These are phyloP conservation scores for Agapetus fuscipes DNA, from an alignment of 2,888 invertebrate genomes.

Conservation along the genomic window DNA sequence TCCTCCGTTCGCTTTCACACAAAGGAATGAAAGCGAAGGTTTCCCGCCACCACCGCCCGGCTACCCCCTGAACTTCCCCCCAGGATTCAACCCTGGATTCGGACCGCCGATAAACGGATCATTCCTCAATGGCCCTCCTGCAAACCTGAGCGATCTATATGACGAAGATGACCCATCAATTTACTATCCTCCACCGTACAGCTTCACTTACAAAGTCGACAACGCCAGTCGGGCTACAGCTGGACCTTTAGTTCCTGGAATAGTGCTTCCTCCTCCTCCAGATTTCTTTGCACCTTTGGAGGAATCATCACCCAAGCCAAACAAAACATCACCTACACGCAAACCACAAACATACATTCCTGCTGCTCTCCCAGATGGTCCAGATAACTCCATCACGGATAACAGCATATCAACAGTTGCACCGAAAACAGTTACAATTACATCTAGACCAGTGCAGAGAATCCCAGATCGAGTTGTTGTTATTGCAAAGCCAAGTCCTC, in stretches of 20 bases:
- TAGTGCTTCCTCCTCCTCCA: slow-evolving; percentile 79
- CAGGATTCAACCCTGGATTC: slow-evolving; percentile 37
- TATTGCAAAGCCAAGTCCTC: slow-evolving; percentile 15
- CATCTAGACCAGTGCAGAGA: slow-evolving; percentile 10
- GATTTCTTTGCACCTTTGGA: slow-evolving; percentile 73
- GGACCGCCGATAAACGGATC: slow-evolving; percentile 48
- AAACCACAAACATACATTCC: slow-evolving; percentile 25
- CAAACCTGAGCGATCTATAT: slow-evolving; percentile 66
- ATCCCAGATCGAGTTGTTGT: slow-evolving; percentile 13
- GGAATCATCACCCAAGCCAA: slow-evolving; percentile 26
- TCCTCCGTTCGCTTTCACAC: slow-evolving; percentile 52
- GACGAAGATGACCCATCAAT: slow-evolving; percentile 88
- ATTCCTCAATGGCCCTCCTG: slow-evolving; percentile 50
- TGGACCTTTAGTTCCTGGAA: slow-evolving; percentile 81
- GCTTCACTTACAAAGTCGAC: slow-evolving; percentile 72
- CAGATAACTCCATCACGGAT: slow-evolving; percentile 11
- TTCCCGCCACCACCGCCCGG: slow-evolving; percentile 28
- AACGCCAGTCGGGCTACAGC: slow-evolving; percentile 68
- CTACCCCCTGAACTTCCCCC: slow-evolving; percentile 28
- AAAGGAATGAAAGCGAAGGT: slow-evolving; percentile 45
- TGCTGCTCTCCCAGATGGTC: slow-evolving; percentile 11
- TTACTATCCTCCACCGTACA: slow-evolving; percentile 86
- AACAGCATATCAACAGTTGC: slow-evolving; percentile 15
- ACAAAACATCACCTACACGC: slow-evolving; percentile 25
- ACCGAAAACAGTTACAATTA: slow-evolving; percentile 14